These are phyloP conservation scores for Halictus rubicundus DNA, from an alignment of 1,140 invertebrate species.

Conservation along the genomic window DNA sequence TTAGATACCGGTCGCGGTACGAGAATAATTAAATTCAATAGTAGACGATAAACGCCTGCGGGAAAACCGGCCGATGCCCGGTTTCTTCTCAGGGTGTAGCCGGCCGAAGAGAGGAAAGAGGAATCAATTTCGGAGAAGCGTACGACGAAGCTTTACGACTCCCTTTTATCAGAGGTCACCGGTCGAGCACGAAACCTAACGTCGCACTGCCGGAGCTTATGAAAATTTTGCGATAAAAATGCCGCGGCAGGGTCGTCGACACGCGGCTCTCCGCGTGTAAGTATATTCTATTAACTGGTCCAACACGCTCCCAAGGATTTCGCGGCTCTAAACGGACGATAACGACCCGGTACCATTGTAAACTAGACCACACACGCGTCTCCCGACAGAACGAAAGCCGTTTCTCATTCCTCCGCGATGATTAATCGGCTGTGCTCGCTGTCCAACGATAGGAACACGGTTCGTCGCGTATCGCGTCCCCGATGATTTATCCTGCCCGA, in stretches of 20 bases:
- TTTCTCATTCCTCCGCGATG: neutral
- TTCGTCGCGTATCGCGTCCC: neutral
- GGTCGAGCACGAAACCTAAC: neutral
- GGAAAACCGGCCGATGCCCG: neutral
- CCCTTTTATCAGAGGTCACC: conserved; percentile 31
- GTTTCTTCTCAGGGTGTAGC: neutral
- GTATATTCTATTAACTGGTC: conserved; percentile 20
- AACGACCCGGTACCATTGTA: conserved; percentile 12
- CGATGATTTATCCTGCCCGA: neutral
- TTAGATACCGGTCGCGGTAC: conserved; percentile 25
- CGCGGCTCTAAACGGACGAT: conserved; percentile 17
- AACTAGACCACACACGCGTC: conserved; percentile 31
- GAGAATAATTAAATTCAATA: conserved; percentile 22
- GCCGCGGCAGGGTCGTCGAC: conserved; percentile 6
- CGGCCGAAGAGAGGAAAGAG: neutral
- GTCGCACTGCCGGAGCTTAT: conserved; percentile 13
- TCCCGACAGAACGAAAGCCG: neutral
- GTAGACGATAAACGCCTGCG: neutral
- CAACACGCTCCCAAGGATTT: conserved; percentile 15
- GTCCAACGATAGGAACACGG: neutral
- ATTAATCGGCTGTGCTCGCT: conserved; percentile 25
- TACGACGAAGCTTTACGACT: conserved; percentile 30
- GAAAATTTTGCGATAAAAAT: conserved; percentile 50
- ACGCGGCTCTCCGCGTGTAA: neutral
- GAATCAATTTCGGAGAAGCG: conserved; percentile 50